A percentile compares a stretch with the other conserved stretches of the same genome.
phyloP scores from a whole-genome alignment of 2,113 vertebrate genomes.

The Myotis yumanensis region DNA sequence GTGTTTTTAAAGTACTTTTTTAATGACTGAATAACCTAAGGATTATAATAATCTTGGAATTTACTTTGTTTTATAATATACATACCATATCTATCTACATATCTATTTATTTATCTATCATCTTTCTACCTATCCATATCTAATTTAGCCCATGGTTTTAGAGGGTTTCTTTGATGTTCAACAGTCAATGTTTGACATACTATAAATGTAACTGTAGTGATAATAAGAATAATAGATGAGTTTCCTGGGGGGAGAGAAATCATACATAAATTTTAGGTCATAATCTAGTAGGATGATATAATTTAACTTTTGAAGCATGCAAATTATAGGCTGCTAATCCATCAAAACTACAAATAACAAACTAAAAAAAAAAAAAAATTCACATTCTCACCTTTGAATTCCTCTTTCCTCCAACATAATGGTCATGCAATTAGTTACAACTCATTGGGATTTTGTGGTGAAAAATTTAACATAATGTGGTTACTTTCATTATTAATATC shows the following conservation, averaged over 20 bases:
- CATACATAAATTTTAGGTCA: neutral
- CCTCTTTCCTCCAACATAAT: constrained; percentile 55
- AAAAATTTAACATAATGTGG: constrained; percentile 75
- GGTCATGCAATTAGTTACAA: constrained; percentile 79
- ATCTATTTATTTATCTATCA: neutral
- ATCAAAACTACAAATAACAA: constrained; percentile 65
- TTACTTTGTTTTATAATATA: neutral
- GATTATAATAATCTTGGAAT: neutral
- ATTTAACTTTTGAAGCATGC: constrained; percentile 59
- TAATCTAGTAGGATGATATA: constrained; percentile 57
- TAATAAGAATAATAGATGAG: neutral
- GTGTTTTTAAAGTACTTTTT: neutral
- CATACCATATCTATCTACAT: neutral
- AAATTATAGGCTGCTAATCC: constrained; percentile 57
- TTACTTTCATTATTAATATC: constrained; percentile 82
- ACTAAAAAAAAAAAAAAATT: constrained; percentile 1
- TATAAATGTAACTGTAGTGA: neutral
- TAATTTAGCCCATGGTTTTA: neutral
- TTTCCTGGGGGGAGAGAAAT: neutral
- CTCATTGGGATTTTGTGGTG: constrained; percentile 70
- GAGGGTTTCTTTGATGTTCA: neutral
- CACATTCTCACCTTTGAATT: neutral
- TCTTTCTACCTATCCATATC: neutral
- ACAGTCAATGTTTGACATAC: neutral
- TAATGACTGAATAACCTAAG: neutral